These are phyloP conservation scores for Liparis tanakae DNA, from an alignment of 2,797 vertebrate genomes.

Conservation along the genomic window DNA sequence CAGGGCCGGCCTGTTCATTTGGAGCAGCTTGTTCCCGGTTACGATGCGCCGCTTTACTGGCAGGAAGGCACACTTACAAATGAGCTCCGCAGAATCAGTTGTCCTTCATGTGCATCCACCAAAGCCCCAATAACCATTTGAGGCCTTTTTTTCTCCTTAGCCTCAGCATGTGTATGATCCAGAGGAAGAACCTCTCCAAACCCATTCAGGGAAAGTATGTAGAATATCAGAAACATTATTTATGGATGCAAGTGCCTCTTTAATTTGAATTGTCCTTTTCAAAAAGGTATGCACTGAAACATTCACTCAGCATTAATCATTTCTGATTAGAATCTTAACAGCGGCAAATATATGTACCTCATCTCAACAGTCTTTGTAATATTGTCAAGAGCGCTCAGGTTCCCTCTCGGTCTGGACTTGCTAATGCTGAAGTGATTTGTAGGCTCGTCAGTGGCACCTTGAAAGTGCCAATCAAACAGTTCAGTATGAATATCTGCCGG, in stretches of 20 bases:
- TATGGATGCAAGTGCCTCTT: neutral
- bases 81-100: constrained; percentile 46
- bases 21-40: constrained; percentile 61
- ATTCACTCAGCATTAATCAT: constrained; percentile 20
- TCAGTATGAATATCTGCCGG: constrained; percentile 37
- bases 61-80: constrained; percentile 23
- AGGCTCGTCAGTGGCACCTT: constrained; percentile 61
- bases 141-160: constrained; percentile 50
- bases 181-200: neutral
- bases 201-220: neutral
- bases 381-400: constrained; percentile 48
- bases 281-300: constrained; percentile 19
- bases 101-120: constrained; percentile 54
- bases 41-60: constrained; percentile 37
- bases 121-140: constrained; percentile 57
- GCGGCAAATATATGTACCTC: constrained; percentile 16
- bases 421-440: constrained; percentile 67
- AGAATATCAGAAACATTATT: neutral
- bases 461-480: constrained; percentile 65
- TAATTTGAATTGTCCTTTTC: neutral
- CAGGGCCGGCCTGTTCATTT: constrained; percentile 61
- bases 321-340: constrained; percentile 24
- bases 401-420: constrained; percentile 50
- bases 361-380: constrained; percentile 46
- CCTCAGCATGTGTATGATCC: constrained; percentile 33